A percentile compares a stretch with the other conserved stretches of the same genome.
These are phyloP conservation scores for Miniopterus natalensis DNA, from an alignment of 2,113 vertebrate genomes.

Conservation along the genomic window DNA sequence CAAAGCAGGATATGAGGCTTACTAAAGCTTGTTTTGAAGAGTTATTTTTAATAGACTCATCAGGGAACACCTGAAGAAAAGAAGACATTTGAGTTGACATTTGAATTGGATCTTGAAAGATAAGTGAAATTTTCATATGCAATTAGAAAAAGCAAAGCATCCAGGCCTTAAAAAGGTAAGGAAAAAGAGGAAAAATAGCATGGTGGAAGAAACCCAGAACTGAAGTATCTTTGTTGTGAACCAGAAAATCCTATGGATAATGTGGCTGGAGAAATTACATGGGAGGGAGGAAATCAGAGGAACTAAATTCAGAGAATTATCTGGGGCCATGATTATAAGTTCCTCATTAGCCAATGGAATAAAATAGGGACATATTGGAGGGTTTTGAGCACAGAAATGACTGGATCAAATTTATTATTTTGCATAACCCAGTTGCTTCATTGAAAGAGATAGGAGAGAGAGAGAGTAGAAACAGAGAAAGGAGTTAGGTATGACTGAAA, in stretches of 20 bases:
- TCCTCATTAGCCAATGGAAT: background rate
- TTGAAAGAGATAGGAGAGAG: background rate
- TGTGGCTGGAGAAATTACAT: background rate
- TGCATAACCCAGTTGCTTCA: background rate
- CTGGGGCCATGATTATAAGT: background rate
- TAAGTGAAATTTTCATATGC: slow-evolving; percentile 60
- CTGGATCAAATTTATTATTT: background rate
- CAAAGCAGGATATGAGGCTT: background rate
- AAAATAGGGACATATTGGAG: background rate
- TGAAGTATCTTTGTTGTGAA: background rate
- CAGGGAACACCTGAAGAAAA: background rate
- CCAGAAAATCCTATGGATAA: background rate
- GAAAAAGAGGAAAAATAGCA: background rate
- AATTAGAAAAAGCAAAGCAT: background rate
- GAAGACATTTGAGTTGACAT: background rate
- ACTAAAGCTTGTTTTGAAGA: background rate
- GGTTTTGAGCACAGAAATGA: background rate
- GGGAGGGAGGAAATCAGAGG: background rate
- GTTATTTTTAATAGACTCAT: slow-evolving; percentile 30
- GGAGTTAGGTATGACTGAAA: background rate
- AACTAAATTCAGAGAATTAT: background rate
- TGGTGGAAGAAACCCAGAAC: background rate
- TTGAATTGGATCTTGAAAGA: slow-evolving; percentile 29
- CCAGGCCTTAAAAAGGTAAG: background rate
- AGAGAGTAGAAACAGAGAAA: background rate